phyloP scores from a whole-genome alignment of 1,140 invertebrate species.

The Oscheius sp. region DNA sequence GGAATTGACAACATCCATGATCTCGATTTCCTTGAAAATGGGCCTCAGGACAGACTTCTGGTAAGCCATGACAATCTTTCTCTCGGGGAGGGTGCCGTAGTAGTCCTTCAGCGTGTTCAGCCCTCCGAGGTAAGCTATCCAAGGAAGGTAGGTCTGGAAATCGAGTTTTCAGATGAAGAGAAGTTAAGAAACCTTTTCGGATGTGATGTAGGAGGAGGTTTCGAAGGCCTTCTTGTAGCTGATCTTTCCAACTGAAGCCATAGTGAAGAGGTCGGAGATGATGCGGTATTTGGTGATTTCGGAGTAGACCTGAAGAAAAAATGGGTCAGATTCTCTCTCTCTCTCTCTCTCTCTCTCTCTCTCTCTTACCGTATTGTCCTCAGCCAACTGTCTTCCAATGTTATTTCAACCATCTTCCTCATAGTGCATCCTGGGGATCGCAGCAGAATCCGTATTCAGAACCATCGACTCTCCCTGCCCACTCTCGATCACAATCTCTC shows the following conservation, averaged over 20 bases:
- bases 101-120: neutral
- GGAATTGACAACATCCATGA: neutral
- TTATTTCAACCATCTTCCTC: neutral
- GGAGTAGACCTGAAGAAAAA: no score
- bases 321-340: no score
- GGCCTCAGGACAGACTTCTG: neutral
- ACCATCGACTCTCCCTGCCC: neutral
- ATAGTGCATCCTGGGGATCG: neutral
- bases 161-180: neutral
- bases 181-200: neutral
- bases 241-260: neutral
- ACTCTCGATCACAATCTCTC: neutral
- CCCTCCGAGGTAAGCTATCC: neutral
- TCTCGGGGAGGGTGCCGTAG: neutral
- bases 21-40: neutral
- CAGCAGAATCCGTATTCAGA: constrained; percentile 7
- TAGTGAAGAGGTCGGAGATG: neutral
- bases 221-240: neutral
- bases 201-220: neutral
- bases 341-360: no score
- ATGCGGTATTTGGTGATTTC: neutral
- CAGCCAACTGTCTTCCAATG: neutral
- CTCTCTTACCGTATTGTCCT: neutral
- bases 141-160: neutral
- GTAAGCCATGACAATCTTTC: neutral